phyloP scores from a whole-genome alignment of 2,888 invertebrate species.

The Mesopsocus fuscifrons region DNA sequence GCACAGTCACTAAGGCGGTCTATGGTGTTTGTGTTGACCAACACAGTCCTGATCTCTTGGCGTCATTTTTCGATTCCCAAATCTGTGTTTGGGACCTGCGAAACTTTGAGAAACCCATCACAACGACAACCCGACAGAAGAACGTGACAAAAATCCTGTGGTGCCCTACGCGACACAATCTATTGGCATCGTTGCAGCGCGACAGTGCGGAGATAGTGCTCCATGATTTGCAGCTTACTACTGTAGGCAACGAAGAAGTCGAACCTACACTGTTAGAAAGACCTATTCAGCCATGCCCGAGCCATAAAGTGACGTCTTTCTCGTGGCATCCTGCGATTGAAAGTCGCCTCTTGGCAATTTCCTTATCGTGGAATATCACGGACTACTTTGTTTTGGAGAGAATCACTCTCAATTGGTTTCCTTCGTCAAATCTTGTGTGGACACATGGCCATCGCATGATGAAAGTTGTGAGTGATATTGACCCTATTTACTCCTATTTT shows the following conservation, averaged over 20 bases:
- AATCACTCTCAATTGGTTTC: constrained; percentile 64
- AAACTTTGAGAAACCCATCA: constrained; percentile 64
- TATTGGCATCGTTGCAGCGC: constrained; percentile 61
- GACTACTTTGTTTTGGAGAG: constrained; percentile 66
- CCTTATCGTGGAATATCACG: constrained; percentile 35
- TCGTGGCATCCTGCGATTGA: constrained; percentile 76
- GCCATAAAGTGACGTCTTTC: constrained; percentile 44
- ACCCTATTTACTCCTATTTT: constrained; percentile 31
- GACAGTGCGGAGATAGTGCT: constrained; percentile 59
- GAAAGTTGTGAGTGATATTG: constrained; percentile 35
- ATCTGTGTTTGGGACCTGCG: constrained; percentile 78
- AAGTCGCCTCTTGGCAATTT: constrained; percentile 51
- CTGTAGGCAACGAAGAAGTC: constrained; percentile 41
- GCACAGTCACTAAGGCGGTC: constrained; percentile 61
- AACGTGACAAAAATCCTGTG: constrained; percentile 58
- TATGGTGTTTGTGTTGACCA: constrained; percentile 67
- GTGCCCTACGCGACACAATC: constrained; percentile 70
- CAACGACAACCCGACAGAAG: constrained; percentile 47
- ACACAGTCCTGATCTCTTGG: constrained; percentile 55
- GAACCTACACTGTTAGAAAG: constrained; percentile 60
- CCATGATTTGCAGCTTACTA: constrained; percentile 65
- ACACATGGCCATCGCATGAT: constrained; percentile 47
- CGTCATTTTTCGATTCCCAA: constrained; percentile 64
- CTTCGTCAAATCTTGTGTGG: constrained; percentile 52
- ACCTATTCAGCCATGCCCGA: constrained; percentile 31